Evolutionary conservation across 2,113 vertebrate species (phyloP).

Genomic region (Phrynosoma platyrhinos): DNA sequence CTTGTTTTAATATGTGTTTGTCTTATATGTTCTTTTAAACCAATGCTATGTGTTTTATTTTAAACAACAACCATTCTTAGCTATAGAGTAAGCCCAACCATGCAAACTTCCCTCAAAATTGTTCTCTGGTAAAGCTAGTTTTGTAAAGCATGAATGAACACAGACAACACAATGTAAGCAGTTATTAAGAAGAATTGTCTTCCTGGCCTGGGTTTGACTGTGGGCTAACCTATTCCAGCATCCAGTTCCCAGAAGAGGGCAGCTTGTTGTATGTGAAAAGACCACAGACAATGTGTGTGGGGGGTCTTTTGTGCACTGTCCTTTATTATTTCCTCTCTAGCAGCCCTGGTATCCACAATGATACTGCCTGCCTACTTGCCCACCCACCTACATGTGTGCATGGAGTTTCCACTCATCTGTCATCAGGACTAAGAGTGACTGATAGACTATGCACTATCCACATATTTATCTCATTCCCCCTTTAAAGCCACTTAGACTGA

Average conservation of each 20-base stretch:
- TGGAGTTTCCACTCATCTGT: background rate
- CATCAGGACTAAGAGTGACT: background rate
- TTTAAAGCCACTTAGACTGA: conserved; percentile 11
- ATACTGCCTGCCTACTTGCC: background rate
- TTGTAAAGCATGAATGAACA: background rate
- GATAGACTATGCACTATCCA: background rate
- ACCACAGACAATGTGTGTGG: too few species aligned
- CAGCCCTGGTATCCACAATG: background rate
- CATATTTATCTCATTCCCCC: background rate
- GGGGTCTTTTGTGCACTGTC: too few species aligned
- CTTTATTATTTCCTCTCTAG: background rate
- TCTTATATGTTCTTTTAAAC: too few species aligned
- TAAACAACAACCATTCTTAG: too few species aligned
- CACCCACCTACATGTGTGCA: too few species aligned
- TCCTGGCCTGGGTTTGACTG: too few species aligned
- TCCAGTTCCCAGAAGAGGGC: background rate
- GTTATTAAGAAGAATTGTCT: too few species aligned
- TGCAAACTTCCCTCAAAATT: background rate
- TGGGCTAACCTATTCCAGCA: background rate
- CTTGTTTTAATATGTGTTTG: too few species aligned
- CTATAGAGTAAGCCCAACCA: background rate
- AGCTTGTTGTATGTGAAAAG: background rate
- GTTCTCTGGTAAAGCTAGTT: background rate
- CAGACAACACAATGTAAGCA: too few species aligned
- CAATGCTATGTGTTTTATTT: too few species aligned